Evolutionary conservation across 2,113 vertebrate genomes (phyloP).

Genomic region (Nannobrachium achirus): DNA sequence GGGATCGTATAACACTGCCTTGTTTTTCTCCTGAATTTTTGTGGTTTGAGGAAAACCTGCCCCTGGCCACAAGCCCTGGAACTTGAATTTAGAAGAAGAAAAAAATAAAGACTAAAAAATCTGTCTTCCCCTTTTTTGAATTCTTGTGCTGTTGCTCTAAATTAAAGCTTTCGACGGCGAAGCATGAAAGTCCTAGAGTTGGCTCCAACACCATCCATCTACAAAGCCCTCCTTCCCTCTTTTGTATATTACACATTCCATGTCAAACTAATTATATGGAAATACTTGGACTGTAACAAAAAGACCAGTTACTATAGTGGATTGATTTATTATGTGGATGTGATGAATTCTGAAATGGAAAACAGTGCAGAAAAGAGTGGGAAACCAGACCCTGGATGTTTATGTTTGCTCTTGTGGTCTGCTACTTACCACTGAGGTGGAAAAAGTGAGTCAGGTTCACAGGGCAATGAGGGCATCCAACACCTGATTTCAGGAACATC

Average conservation of each 20-base stretch:
- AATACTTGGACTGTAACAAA: neutral
- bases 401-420: conserved; percentile 51
- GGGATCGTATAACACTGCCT: conserved; percentile 49
- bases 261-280: neutral
- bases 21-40: conserved; percentile 63
- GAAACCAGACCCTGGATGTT: conserved; percentile 30
- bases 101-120: too few species aligned
- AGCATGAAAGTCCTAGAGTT: neutral
- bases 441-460: conserved; percentile 48
- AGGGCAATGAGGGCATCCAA: neutral
- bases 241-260: neutral
- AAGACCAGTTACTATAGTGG: conserved; percentile 15
- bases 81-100: conserved; percentile 23
- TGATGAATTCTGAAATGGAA: conserved; percentile 6
- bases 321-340: conserved; percentile 27
- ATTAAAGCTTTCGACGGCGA: neutral
- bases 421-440: conserved; percentile 39
- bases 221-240: neutral
- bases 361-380: conserved; percentile 18
- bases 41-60: conserved; percentile 52
- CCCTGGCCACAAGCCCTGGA: conserved; percentile 39
- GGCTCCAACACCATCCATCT: conserved; percentile 10
- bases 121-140: conserved; percentile 11
- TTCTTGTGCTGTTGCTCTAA: neutral
- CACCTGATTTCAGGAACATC: neutral